A percentile compares a stretch with the other conserved stretches of the same genome.
Evolutionary conservation across 2,797 vertebrate genomes (phyloP).

Genomic region (Triplophysa yarkandensis): DNA sequence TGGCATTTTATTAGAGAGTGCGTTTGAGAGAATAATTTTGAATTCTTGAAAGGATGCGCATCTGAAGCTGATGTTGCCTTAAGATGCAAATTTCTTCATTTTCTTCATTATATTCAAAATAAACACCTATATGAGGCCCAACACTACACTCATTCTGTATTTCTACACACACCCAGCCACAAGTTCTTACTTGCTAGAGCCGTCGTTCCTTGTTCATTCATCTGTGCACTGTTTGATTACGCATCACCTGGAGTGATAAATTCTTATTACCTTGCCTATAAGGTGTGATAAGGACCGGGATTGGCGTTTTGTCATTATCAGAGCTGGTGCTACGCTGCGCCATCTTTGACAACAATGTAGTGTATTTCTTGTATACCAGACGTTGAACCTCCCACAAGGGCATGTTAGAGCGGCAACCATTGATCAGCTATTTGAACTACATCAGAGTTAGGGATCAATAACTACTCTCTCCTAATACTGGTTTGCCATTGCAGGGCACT

Average conservation of each 20-base stretch:
- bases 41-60: background rate
- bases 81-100: background rate
- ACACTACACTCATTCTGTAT: background rate
- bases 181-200: background rate
- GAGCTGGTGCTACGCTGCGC: background rate
- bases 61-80: background rate
- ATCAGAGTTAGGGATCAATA: constrained; percentile 33
- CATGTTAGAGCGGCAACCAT: constrained; percentile 15
- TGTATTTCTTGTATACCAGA: background rate
- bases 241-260: background rate
- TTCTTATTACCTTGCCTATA: background rate
- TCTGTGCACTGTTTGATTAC: background rate
- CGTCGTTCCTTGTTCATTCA: background rate
- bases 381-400: constrained; percentile 16
- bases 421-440: constrained; percentile 36
- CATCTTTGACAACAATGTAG: constrained; percentile 6
- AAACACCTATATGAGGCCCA: background rate
- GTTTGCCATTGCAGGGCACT: background rate
- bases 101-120: background rate
- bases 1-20: no score
- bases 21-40: no score
- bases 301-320: constrained; percentile 16
- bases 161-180: background rate
- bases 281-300: constrained; percentile 1
- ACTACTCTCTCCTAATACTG: background rate